Evolutionary conservation across 2,113 vertebrate species (phyloP).

Genomic region (Ciconia maguari): DNA sequence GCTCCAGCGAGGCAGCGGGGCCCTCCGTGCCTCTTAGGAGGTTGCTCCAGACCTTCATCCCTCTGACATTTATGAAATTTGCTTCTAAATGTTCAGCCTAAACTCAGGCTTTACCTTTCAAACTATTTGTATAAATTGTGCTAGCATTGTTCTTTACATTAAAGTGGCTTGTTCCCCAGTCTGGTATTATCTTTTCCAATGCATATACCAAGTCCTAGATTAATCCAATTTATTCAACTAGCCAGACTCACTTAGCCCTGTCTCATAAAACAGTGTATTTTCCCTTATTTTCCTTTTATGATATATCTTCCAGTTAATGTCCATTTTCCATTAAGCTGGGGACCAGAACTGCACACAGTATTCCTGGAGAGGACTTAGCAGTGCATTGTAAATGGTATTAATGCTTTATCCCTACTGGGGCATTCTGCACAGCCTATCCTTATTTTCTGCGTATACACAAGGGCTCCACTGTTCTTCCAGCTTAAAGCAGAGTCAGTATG

Average conservation of each 20-base stretch:
- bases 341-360: not conserved
- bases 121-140: not conserved
- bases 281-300: not conserved
- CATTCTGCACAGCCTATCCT: not conserved
- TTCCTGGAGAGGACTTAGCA: not conserved
- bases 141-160: not conserved
- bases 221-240: not conserved
- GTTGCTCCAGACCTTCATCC: not conserved
- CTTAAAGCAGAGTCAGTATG: not conserved
- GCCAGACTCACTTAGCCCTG: not conserved
- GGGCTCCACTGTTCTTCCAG: not conserved
- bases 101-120: not conserved
- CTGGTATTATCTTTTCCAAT: not conserved
- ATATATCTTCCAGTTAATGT: not conserved
- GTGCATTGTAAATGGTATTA: not conserved
- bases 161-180: not conserved
- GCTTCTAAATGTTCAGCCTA: not conserved
- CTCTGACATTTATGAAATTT: not conserved
- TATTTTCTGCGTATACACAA: not conserved
- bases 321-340: not conserved
- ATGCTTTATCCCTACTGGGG: not conserved
- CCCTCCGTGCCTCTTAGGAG: not conserved
- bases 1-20: accelerated
- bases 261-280: not conserved
- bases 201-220: not conserved